Evolutionary conservation across 2,113 vertebrate species (phyloP).

Genomic region (Paradoxurus hermaphroditus): DNA sequence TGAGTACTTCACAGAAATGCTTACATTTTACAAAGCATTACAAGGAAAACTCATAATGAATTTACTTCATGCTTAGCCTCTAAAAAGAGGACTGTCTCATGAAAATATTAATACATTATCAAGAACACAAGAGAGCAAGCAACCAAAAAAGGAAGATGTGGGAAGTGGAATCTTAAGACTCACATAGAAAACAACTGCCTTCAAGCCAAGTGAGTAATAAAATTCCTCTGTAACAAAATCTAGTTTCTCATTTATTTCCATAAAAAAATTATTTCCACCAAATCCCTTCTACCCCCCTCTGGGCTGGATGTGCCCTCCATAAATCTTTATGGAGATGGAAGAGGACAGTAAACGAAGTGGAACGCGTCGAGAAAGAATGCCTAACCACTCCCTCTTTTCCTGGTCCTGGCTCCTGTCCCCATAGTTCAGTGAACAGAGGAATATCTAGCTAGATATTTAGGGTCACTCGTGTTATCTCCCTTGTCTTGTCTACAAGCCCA

Average conservation of each 20-base stretch:
- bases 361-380: constrained; percentile 19
- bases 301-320: neutral
- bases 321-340: constrained; percentile 24
- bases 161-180: constrained; percentile 23
- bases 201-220: constrained; percentile 41
- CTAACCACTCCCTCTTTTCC: neutral
- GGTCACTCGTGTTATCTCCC: neutral
- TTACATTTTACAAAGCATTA: constrained; percentile 38
- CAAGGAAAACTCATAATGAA: neutral
- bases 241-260: constrained; percentile 43
- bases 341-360: neutral
- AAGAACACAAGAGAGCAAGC: neutral
- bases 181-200: constrained; percentile 16
- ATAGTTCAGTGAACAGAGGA: neutral
- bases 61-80: neutral
- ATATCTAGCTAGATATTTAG: constrained; percentile 11
- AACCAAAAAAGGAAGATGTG: constrained; percentile 9
- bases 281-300: neutral
- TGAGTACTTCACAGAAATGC: constrained; percentile 16
- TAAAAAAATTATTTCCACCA: neutral
- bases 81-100: constrained; percentile 8
- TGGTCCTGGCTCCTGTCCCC: neutral
- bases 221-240: constrained; percentile 14
- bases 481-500: neutral
- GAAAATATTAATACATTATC: constrained; percentile 37